Conservation (phyloP, 2,113 vertebrate species). For the Melospiza melodia region DNA sequence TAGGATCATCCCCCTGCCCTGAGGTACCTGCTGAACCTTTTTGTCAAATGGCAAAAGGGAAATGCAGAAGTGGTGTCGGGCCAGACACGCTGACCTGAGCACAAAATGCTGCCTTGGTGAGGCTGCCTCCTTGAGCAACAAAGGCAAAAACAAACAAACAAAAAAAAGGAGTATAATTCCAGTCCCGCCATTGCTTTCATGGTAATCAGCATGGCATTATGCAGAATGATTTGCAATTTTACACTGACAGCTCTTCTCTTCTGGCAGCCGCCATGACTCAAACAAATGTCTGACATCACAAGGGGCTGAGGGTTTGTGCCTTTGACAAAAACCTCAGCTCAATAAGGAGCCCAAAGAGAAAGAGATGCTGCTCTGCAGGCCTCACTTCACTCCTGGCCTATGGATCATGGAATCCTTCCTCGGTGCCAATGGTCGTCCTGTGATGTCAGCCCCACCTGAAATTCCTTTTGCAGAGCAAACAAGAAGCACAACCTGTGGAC, state of each 20-base stretch:
- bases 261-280: slow-evolving; percentile 62
- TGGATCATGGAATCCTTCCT: not conserved
- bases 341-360: not conserved
- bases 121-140: not conserved
- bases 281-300: slow-evolving; percentile 35
- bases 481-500: not conserved
- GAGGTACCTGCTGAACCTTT: not conserved
- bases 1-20: not conserved
- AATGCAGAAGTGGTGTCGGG: fast-evolving
- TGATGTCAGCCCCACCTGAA: not conserved
- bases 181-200: slow-evolving; percentile 12
- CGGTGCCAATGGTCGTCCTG: not conserved
- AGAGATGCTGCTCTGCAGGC: not conserved
- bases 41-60: fast-evolving
- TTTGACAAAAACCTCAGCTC: not conserved
- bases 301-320: not conserved
- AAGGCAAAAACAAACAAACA: not conserved
- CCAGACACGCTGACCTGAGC: not conserved
- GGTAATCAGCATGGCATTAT: slow-evolving; percentile 56
- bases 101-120: not conserved
- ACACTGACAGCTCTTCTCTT: slow-evolving; percentile 55
- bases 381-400: not conserved
- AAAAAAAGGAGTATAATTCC: slow-evolving; percentile 9
- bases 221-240: slow-evolving; percentile 62
- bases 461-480: not conserved